phyloP scores from a whole-genome alignment of 2,888 invertebrate genomes.

The Lobophora halterata region DNA sequence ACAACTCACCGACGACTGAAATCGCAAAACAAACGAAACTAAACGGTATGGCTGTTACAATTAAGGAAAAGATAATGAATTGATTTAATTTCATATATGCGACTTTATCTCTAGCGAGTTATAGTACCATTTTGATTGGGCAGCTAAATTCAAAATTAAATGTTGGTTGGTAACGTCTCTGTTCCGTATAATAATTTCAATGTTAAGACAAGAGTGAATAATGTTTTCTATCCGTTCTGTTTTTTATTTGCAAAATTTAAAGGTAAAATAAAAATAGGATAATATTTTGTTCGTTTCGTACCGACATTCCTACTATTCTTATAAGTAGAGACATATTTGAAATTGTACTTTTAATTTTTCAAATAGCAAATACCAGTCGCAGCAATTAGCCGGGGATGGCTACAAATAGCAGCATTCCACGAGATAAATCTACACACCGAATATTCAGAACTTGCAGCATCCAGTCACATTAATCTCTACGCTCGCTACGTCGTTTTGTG shows the following conservation, averaged over 20 bases:
- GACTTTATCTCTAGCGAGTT: slow-evolving; percentile 23
- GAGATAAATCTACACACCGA: slow-evolving; percentile 32
- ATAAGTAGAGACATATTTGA: no score
- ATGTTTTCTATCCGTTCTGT: slow-evolving; percentile 61
- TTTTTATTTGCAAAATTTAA: slow-evolving; percentile 31
- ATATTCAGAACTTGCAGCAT: slow-evolving; percentile 31
- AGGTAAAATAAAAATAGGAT: slow-evolving; percentile 17
- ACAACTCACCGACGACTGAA: slow-evolving; percentile 38
- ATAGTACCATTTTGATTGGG: slow-evolving; percentile 38
- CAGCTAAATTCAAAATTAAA: slow-evolving; percentile 49
- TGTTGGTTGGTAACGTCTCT: slow-evolving; percentile 58
- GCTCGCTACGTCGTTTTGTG: slow-evolving; percentile 22
- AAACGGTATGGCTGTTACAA: slow-evolving; percentile 67
- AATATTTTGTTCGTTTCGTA: no score
- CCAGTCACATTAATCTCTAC: slow-evolving; percentile 28
- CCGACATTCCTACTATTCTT: no score
- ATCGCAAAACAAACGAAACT: slow-evolving; percentile 72
- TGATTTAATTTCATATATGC: slow-evolving; percentile 32
- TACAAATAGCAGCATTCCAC: slow-evolving; percentile 24
- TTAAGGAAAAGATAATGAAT: slow-evolving; percentile 68
- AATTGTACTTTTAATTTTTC: no score
- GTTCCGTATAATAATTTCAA: slow-evolving; percentile 64
- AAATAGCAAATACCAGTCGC: slow-evolving; percentile 4
- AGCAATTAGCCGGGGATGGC: slow-evolving; percentile 25
- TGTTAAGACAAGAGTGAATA: slow-evolving; percentile 71